Percentiles rank a stretch among this genome's conserved stretches.
phyloP scores from a whole-genome alignment of 2,888 invertebrate genomes.

The Sinelater perroti region DNA sequence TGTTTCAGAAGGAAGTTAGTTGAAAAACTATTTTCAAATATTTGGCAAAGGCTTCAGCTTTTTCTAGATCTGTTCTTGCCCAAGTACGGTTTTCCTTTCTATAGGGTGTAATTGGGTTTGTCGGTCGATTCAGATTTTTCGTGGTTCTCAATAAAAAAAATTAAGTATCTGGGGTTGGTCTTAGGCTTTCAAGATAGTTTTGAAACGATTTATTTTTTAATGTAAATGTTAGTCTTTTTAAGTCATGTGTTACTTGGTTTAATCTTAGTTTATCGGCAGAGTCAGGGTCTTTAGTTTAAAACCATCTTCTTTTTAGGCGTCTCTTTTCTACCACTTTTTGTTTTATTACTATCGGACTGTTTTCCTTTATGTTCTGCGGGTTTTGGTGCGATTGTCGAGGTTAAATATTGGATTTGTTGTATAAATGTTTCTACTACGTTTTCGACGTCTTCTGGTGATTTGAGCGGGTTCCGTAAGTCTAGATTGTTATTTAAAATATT shows the following conservation, averaged over 20 bases:
- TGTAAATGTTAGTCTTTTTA: constrained; percentile 15
- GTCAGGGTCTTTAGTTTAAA: constrained; percentile 10
- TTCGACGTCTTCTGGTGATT: not conserved
- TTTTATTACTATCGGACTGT: constrained; percentile 5
- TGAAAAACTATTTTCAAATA: constrained; percentile 38
- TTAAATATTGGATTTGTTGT: not conserved
- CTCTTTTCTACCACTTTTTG: too few relatives aligned
- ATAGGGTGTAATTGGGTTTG: constrained; percentile 32
- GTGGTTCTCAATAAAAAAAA: constrained; percentile 45
- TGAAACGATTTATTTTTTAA: constrained; percentile 23
- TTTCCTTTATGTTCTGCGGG: not conserved
- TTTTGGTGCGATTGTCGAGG: not conserved
- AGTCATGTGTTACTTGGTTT: too few relatives aligned
- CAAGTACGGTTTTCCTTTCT: constrained; percentile 29
- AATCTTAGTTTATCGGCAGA: too few relatives aligned
- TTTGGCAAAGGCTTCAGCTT: too few relatives aligned
- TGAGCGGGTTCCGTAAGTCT: not conserved
- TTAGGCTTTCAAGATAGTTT: constrained; percentile 18
- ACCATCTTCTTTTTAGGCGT: constrained; percentile 14
- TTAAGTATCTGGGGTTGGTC: constrained; percentile 16
- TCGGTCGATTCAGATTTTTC: too few relatives aligned
- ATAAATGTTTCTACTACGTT: too few relatives aligned
- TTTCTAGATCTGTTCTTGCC: too few relatives aligned
- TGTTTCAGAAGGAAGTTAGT: constrained; percentile 26
- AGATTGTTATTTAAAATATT: not conserved